Conservation (phyloP, 2,888 invertebrate species). For the Orthosia gracilis region DNA sequence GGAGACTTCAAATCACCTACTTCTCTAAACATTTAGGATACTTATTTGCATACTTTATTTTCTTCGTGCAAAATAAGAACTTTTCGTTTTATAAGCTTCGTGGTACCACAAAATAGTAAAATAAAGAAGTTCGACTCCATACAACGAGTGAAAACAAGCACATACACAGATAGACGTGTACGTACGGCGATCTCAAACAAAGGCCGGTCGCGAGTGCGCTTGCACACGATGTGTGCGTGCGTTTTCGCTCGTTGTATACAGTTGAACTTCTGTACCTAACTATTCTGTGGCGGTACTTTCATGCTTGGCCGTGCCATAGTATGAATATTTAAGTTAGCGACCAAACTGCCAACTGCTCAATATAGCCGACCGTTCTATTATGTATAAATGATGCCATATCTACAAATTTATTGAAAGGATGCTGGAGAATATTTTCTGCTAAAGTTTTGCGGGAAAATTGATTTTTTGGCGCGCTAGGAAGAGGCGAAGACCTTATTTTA, state of each 20-base stretch:
- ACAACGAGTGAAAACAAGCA: background rate
- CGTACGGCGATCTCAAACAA: background rate
- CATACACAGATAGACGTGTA: background rate
- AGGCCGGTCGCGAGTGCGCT: background rate
- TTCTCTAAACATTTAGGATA: constrained; percentile 19
- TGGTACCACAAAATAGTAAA: background rate
- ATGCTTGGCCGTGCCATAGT: constrained; percentile 6
- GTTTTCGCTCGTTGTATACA: background rate
- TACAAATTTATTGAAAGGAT: constrained; percentile 30
- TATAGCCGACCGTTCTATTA: constrained; percentile 34
- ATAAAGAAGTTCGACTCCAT: background rate
- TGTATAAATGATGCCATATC: constrained; percentile 36
- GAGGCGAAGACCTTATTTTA: background rate
- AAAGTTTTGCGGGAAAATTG: constrained; percentile 2
- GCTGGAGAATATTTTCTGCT: constrained; percentile 3
- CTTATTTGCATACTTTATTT: constrained; percentile 57
- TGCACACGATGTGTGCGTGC: background rate
- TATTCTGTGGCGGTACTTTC: background rate
- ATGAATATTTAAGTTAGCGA: constrained; percentile 57
- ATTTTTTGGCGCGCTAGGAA: constrained; percentile 1
- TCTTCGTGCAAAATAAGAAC: constrained; percentile 35
- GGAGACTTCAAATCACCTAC: constrained; percentile 30
- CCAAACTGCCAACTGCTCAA: constrained; percentile 21
- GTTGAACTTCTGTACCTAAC: background rate
- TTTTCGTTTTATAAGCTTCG: constrained; percentile 22